Evolutionary conservation across 2,888 invertebrate genomes (phyloP), one percentile per base, ranked within the genome.

Genomic region (Harpalus rufipes): DNA sequence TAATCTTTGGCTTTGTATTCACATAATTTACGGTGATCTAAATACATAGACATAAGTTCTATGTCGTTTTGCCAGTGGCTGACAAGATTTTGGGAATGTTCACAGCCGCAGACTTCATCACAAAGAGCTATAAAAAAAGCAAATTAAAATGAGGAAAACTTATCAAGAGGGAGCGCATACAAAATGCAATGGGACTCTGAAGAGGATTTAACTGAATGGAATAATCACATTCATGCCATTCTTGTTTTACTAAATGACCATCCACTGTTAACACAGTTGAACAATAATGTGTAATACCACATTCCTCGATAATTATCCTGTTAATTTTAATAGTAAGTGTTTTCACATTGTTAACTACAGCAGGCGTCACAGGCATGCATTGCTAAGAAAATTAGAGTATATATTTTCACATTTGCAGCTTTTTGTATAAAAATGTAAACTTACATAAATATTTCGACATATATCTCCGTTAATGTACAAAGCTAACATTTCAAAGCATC

Each of bases 371-470:
- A 7, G 93, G 93, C 7, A 89, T 90, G 86, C 92, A 92, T 85
- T n/a, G 10, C 82, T 84, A 74, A 41, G 51, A 16, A 63, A 32
- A 14, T 32, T 74, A 83, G 85, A 79, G 81, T 58, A 63, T 82
- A 21, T 82, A 85, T 78, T 63, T 84, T 44, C 58, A 79, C 58
- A 14, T 80, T 79, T 39, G 85, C 68, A 74, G 72, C 72, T 74
- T 74, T 74, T 44, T 56, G 56, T 79, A 79, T 32, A 25, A 79
- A 59, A 51, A 59, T 18, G 63, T 80, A 63, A 25, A 32, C 92
- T 93, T 90, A 94, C 94, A 88, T 94, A 94, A 89, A 93, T 91
- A 89, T 93, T 94, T 86, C 92, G 90, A 86, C 93, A 93, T 85
- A 94, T 90, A 76, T 91, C 91, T 4, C 94, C 94, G 86, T 93